Conservation (phyloP, 2,888 invertebrate species). For the Hermodice carunculata region DNA sequence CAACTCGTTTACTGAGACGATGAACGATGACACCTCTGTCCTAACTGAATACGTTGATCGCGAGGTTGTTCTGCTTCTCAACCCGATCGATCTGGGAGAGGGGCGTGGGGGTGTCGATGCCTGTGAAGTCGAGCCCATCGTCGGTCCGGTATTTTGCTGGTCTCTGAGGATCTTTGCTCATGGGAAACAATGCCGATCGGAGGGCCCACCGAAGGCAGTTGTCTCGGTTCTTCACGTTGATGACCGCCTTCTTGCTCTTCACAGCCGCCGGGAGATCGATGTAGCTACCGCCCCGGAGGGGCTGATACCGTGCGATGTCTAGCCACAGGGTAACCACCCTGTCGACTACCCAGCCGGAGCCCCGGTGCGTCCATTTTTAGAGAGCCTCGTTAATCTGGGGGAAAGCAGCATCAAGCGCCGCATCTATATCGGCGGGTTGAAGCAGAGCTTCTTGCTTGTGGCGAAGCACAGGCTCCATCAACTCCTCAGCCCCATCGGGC, state of each 20-base stretch:
- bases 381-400: not conserved
- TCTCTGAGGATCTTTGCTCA: slow-evolving; percentile 10
- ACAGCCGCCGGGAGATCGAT: slow-evolving; percentile 31
- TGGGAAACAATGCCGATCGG: slow-evolving; percentile 33
- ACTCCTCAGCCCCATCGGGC: too few relatives aligned
- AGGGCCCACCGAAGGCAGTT: slow-evolving; percentile 40
- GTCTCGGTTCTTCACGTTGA: slow-evolving; percentile 44
- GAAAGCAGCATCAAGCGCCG: slow-evolving; percentile 1
- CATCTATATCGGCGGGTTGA: not conserved
- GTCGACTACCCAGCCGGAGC: not conserved
- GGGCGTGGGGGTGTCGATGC: slow-evolving; percentile 24
- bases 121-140: slow-evolving; percentile 21
- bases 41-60: slow-evolving; percentile 29
- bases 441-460: not conserved
- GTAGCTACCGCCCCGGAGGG: slow-evolving; percentile 32
- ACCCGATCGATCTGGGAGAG: slow-evolving; percentile 26
- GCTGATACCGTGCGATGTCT: slow-evolving; percentile 32
- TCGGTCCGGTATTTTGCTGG: slow-evolving; percentile 16
- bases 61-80: slow-evolving; percentile 31
- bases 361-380: not conserved
- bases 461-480: too few relatives aligned
- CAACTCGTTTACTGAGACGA: slow-evolving; percentile 20
- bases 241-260: slow-evolving; percentile 32
- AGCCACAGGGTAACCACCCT: not conserved
- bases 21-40: slow-evolving; percentile 26